Conservation (phyloP, 2,888 invertebrate species). For the Scrobipalpa atriplicella region DNA sequence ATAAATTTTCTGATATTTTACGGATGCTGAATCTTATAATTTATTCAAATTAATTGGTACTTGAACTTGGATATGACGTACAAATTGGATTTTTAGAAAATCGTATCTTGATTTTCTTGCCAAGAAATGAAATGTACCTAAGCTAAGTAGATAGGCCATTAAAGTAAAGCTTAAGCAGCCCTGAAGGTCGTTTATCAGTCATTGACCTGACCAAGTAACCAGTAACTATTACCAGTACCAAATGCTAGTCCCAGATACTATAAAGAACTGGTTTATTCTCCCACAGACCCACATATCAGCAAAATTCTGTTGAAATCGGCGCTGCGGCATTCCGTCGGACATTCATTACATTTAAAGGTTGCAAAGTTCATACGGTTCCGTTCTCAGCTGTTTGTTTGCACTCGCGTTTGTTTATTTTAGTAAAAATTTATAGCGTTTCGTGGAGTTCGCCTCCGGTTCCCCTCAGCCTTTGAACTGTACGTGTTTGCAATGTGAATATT, state of each 20-base stretch:
- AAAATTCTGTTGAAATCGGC: constrained; percentile 24
- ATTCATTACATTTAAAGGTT: constrained; percentile 25
- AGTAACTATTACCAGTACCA: not conserved
- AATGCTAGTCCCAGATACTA: not conserved
- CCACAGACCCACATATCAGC: constrained; percentile 8
- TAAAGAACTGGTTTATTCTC: constrained; percentile 1
- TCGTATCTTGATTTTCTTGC: no score
- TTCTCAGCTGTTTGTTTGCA: constrained; percentile 57
- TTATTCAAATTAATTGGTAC: no score
- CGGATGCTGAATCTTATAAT: no score
- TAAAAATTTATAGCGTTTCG: constrained; percentile 70
- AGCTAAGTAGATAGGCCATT: no score
- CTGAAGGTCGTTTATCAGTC: not conserved
- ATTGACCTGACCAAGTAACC: not conserved
- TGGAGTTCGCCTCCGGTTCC: constrained; percentile 52
- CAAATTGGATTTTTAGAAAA: no score
- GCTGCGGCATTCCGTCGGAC: constrained; percentile 7
- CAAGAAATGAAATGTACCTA: no score
- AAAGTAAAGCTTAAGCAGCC: no score
- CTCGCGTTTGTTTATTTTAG: constrained; percentile 68
- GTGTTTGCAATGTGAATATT: constrained; percentile 49
- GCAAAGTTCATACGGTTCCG: constrained; percentile 20
- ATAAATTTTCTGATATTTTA: no score
- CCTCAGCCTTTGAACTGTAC: constrained; percentile 61
- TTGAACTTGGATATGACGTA: no score